Evolutionary conservation across 2,888 invertebrate genomes (phyloP).

Genomic region (Athalia cordata): DNA sequence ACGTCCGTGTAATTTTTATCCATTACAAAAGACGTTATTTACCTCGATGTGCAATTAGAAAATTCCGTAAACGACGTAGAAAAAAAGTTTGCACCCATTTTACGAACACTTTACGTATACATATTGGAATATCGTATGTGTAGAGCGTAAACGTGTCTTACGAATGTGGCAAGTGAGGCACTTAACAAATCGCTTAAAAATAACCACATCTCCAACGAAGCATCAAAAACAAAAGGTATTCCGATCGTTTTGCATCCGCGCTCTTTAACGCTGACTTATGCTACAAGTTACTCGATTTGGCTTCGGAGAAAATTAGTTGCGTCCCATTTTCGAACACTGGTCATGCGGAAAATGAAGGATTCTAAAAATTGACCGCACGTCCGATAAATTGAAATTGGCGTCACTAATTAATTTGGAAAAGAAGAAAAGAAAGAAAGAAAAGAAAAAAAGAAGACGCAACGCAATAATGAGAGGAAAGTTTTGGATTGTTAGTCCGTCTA

Average conservation of each 20-base stretch:
- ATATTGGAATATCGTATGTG: constrained; percentile 51
- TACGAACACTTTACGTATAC: too few relatives aligned
- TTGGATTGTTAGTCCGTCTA: not conserved
- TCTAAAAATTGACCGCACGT: too few relatives aligned
- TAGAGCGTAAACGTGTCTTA: constrained; percentile 53
- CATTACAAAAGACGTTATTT: too few relatives aligned
- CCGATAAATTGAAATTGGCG: not conserved
- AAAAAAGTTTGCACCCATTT: too few relatives aligned
- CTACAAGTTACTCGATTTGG: not conserved
- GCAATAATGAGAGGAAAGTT: not conserved
- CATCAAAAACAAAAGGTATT: constrained; percentile 20
- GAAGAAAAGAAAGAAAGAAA: not conserved
- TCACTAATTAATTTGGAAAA: not conserved
- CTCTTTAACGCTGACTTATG: constrained; percentile 14
- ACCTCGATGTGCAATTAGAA: too few relatives aligned
- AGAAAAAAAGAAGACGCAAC: not conserved
- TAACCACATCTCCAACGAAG: constrained; percentile 52
- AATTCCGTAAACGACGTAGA: too few relatives aligned
- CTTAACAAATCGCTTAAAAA: constrained; percentile 63
- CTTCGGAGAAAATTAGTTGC: not conserved
- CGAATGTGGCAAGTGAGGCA: constrained; percentile 51
- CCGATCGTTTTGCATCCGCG: constrained; percentile 26
- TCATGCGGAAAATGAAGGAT: too few relatives aligned
- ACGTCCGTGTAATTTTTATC: not conserved
- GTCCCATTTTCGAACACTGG: too few relatives aligned